Base-by-base conservation (phyloP, 2,888 invertebrate genomes). In the Drosophila longiperda region DNA sequence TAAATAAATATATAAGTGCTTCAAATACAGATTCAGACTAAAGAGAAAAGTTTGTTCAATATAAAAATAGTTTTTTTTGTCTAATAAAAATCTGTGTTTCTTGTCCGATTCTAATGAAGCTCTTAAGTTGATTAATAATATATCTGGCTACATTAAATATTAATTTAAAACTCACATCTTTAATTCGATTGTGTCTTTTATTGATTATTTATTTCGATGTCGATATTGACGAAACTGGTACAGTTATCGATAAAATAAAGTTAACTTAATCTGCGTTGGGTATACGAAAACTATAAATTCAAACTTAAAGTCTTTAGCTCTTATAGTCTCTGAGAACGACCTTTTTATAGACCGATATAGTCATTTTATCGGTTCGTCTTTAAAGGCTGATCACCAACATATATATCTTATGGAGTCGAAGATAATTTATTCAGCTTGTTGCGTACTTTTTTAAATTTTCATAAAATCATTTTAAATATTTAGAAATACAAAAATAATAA, bases 201-300 rank as follows among this genome's bases (percentile, higher is more conserved):
- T 42, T 20, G 40, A 5, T 11, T n/a, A n/a, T 42, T 11, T 11
- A 20, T 42, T 2, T 3, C 2, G 26, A 6, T 42, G 11, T 42
- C 42, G 11, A n/a, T 9, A n/a, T n/a, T n/a, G 0, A 2, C 1
- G 9, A 1, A 11, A 42, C 6, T 0, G 1, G 1, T 12, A 6
- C 12, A 3, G 20, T 3, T 12, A 7, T 20, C 6, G 42, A 20
- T 42, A 0, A 42, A 20, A 20, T 12, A 1, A 42, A 6, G 17
- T 2, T 8, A 20, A 42, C 42, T 20, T 20, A 20, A 9, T 3
- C 11, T 42, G 12, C 12, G 4, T 7, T 6, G 12, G 20, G 0
- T 11, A 20, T 6, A 3, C 2, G 1, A 42, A n/a, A 20, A 6
- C 2, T 1, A 2, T 6, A 0, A 5, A 1, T 1, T 1, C 1